Percentiles rank a stretch among this genome's conserved stretches.
These are phyloP conservation scores for Artibeus jamaicensis DNA, from an alignment of 2,797 vertebrate species.

Conservation along the genomic window DNA sequence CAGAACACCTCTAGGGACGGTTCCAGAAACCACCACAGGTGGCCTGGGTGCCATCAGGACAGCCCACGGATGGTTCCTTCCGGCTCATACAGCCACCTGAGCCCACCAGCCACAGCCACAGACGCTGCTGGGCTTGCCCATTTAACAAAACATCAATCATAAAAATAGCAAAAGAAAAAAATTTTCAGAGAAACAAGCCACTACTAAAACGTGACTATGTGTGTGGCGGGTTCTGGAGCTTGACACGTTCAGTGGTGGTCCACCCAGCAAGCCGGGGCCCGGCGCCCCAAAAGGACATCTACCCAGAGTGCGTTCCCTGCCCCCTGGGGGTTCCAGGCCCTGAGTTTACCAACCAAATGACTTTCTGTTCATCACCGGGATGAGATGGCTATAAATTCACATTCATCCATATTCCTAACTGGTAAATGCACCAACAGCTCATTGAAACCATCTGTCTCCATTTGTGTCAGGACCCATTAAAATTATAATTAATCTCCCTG, in stretches of 20 bases:
- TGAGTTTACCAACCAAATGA: background rate
- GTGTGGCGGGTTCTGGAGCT: background rate
- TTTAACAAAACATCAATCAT: background rate
- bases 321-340: background rate
- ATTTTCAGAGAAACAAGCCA: background rate
- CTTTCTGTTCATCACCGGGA: background rate
- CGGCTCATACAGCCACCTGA: background rate
- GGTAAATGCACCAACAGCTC: background rate
- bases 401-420: background rate
- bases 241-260: background rate
- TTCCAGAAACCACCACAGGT: background rate
- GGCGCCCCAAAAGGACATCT: background rate
- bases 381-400: constrained; percentile 12
- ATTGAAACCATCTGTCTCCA: constrained; percentile 56
- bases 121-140: background rate
- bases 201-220: background rate
- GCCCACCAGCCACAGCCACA: background rate
- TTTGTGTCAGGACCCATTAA: constrained; percentile 48
- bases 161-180: background rate
- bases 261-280: background rate
- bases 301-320: background rate
- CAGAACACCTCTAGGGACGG: fast-evolving
- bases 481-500: constrained; percentile 53
- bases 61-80: fast-evolving
- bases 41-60: fast-evolving